Evolutionary conservation across 1,140 invertebrate genomes (phyloP), one percentile per base, ranked within the genome.

Genomic region (Pogonognathellus flavescens): DNA sequence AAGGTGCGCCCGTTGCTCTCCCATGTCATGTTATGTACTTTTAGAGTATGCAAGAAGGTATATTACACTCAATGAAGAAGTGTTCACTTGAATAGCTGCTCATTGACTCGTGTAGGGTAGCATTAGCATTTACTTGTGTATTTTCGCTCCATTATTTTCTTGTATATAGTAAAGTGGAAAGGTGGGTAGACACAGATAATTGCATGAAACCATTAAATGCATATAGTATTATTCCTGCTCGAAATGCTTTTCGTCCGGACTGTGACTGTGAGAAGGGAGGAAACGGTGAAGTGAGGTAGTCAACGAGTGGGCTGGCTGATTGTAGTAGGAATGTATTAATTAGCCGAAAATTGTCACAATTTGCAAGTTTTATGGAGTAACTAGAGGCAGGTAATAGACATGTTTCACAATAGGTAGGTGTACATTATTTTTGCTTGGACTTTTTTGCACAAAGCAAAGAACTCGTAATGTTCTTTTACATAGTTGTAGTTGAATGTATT

Each of bases 311-410:
- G 41, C 49, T 76, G 41, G 41, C 31, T 18, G 31, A 22, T 41
- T 14, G 4, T 16, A 41, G 14, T 31, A 50, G 14, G n/a, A 76
- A 76, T 50, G 25, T 76, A 76, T 76, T 76, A 76, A 76, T 76
- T 76, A 76, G 70, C 70, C 31, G 31, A 14, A 31, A 49, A 50
- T 76, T 76, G 70, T 76, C 13, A 76, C 70, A 76, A 76, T 76
- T 76, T 76, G 70, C 70, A 50, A 76, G 6, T 50, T 76, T 76
- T 66, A 66, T 66, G 62, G 62, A 66, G 7, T 66, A 10, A 66
- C 62, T 16, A 16, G 70, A 25, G n/a, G 70, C 41, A 76, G 70
- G 41, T 41, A 76, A 41, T 76, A 31, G 70, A 76, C 31, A 49
- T 50, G 70, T 66, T 66, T 25, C 25, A 25, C 31, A 41, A 41